Percentiles rank a stretch among this genome's conserved stretches.
These are phyloP conservation scores for Drosophila nebulosa DNA, from an alignment of 1,140 invertebrate genomes.

Conservation along the genomic window DNA sequence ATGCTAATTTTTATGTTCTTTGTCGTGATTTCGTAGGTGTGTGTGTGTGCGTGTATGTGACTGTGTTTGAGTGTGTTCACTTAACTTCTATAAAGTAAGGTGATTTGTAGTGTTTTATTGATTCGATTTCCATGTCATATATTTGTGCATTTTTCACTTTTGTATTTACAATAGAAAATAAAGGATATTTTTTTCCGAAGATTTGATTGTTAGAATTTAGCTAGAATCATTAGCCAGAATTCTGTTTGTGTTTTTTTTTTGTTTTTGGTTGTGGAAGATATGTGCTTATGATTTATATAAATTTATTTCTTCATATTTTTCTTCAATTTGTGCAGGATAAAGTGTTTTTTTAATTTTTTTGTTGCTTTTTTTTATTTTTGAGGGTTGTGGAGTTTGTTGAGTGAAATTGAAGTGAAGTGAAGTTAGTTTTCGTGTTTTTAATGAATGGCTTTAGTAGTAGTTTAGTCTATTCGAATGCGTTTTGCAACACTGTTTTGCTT, in stretches of 20 bases:
- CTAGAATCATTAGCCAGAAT: constrained; percentile 9
- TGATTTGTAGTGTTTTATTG: constrained; percentile 56
- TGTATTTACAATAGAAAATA: constrained; percentile 68
- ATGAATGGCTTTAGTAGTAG: constrained; percentile 50
- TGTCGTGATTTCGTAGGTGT: constrained; percentile 8
- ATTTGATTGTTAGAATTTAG: constrained; percentile 65
- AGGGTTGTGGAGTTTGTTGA: constrained; percentile 15
- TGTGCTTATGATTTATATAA: constrained; percentile 69
- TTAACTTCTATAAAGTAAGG: constrained; percentile 75
- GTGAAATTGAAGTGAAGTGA: constrained; percentile 25
- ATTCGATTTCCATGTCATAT: constrained; percentile 15
- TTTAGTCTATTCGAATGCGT: constrained; percentile 52
- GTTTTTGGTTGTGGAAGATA: constrained; percentile 48
- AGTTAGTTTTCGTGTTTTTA: constrained; percentile 34
- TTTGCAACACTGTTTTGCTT: constrained; percentile 22
- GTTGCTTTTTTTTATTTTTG: constrained; percentile 37
- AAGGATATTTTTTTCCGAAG: constrained; percentile 16
- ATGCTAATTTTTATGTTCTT: constrained; percentile 6
- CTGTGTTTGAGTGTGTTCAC: constrained; percentile 36
- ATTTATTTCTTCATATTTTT: constrained; percentile 42
- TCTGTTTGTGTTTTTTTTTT: constrained; percentile 11
- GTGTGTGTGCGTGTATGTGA: constrained; percentile 15
- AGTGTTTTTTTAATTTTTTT: constrained; percentile 34
- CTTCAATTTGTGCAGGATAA: constrained; percentile 56
- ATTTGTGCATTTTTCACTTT: constrained; percentile 19